phyloP scores from a whole-genome alignment of 2,888 invertebrate species.

The Julus scandinavius region DNA sequence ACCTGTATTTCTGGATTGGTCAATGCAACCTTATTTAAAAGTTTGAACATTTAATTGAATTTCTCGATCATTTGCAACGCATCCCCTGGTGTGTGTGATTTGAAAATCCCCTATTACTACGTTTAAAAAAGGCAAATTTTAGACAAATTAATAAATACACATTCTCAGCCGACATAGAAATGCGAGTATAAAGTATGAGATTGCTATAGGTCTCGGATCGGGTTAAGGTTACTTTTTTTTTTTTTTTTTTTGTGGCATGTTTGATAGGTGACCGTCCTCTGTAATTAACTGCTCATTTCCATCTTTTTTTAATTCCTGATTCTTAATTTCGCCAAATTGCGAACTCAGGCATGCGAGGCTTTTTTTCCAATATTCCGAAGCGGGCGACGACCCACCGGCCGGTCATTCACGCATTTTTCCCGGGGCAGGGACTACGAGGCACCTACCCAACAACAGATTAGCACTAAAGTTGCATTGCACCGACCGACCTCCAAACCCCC shows the following conservation, averaged over 20 bases:
- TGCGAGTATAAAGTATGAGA: neutral
- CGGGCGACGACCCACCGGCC: slow-evolving; percentile 48
- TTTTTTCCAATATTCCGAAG: slow-evolving; percentile 12
- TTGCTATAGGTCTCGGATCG: neutral
- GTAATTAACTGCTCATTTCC: slow-evolving; percentile 34
- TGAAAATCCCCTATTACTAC: neutral
- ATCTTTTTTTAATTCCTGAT: slow-evolving; percentile 34
- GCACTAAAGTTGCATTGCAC: neutral
- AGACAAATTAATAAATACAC: neutral
- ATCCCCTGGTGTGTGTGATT: neutral
- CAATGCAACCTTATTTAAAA: neutral
- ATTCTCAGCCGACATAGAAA: neutral
- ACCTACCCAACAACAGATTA: slow-evolving; percentile 34
- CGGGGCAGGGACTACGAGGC: slow-evolving; percentile 20
- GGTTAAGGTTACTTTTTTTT: neutral
- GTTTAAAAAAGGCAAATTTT: neutral
- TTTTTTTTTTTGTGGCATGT: neutral
- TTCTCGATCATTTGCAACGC: neutral
- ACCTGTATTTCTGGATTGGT: neutral
- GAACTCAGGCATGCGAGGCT: neutral
- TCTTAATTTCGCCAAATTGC: slow-evolving; percentile 19
- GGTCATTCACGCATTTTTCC: slow-evolving; percentile 49
- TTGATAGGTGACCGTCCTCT: neutral
- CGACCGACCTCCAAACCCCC: neutral
- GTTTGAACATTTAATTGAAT: neutral